Conservation (phyloP, 2,113 vertebrate species). For the Archocentrus centrarchus region DNA sequence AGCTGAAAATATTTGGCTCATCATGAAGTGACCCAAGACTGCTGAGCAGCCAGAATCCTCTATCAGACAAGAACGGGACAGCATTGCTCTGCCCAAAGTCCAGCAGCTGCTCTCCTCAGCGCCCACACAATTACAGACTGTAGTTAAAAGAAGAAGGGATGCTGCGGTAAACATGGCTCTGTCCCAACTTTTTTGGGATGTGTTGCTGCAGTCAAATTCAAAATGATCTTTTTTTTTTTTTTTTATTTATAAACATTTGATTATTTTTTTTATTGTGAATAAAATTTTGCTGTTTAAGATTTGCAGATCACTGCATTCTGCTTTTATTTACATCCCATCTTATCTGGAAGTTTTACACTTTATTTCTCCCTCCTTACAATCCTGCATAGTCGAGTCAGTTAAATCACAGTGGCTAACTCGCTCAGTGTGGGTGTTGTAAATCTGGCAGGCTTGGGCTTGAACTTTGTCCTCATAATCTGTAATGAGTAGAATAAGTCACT, state of each 20-base stretch:
- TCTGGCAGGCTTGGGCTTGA: not conserved
- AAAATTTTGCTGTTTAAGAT: not conserved
- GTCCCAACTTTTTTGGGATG: not conserved
- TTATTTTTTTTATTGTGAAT: not conserved
- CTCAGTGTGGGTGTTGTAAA: not conserved
- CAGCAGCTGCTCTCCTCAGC: not conserved
- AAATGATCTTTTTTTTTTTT: not conserved
- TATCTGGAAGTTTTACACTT: not conserved
- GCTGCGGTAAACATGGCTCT: not conserved
- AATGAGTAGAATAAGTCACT: not conserved
- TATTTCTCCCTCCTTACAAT: not conserved
- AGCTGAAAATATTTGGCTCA: not conserved
- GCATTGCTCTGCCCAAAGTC: not conserved
- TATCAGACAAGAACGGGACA: not conserved
- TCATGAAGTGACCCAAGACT: not conserved
- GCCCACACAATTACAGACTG: not conserved
- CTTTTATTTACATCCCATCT: not conserved
- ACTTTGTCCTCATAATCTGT: slow-evolving; percentile 19
- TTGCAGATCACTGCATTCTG: not conserved
- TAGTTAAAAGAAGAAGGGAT: not conserved
- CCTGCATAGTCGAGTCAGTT: not conserved
- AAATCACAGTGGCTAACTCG: not conserved
- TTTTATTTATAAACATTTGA: not conserved
- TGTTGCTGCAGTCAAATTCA: not conserved
- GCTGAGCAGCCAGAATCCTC: no score